These are phyloP conservation scores for Clarias macrocephalus DNA, from an alignment of 2,113 vertebrate genomes.

Conservation along the genomic window DNA sequence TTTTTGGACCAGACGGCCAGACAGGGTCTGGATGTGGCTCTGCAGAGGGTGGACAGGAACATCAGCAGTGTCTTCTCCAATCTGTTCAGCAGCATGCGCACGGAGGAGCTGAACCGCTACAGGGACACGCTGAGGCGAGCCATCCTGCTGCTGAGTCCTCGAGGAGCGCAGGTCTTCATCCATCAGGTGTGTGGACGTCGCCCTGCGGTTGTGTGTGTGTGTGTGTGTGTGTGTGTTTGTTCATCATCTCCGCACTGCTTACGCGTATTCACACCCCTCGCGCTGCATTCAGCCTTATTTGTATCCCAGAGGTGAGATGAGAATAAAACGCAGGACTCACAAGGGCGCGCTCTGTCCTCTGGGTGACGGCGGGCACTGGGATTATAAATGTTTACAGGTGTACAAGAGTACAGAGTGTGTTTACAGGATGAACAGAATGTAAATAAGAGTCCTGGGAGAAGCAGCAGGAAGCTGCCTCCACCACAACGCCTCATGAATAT, in stretches of 20 bases:
- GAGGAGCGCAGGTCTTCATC: conserved; percentile 90
- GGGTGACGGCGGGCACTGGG: not conserved
- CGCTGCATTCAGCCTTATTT: not conserved
- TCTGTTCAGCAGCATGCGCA: conserved; percentile 95
- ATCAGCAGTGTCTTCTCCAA: conserved; percentile 92
- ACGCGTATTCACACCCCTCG: not conserved
- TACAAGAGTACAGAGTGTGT: not conserved
- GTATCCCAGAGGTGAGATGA: not conserved
- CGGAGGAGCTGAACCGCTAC: conserved; percentile 93
- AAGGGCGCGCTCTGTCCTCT: not conserved
- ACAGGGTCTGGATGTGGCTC: conserved; percentile 88
- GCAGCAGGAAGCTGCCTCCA: not conserved
- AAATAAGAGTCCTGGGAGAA: not conserved
- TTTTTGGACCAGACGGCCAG: conserved; percentile 93
- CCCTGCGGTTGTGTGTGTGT: not conserved
- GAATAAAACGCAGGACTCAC: not conserved
- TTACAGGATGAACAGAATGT: not conserved
- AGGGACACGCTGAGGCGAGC: conserved; percentile 90
- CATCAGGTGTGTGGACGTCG: conserved; percentile 82
- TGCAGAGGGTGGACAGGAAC: conserved; percentile 94
- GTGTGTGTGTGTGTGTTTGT: not conserved
- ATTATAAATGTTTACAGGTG: not conserved
- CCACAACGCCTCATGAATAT: not conserved
- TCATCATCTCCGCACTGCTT: not conserved
- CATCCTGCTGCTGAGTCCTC: conserved; percentile 89